These are phyloP conservation scores for Ischnura elegans DNA, from an alignment of 2,888 invertebrate species.

Conservation along the genomic window DNA sequence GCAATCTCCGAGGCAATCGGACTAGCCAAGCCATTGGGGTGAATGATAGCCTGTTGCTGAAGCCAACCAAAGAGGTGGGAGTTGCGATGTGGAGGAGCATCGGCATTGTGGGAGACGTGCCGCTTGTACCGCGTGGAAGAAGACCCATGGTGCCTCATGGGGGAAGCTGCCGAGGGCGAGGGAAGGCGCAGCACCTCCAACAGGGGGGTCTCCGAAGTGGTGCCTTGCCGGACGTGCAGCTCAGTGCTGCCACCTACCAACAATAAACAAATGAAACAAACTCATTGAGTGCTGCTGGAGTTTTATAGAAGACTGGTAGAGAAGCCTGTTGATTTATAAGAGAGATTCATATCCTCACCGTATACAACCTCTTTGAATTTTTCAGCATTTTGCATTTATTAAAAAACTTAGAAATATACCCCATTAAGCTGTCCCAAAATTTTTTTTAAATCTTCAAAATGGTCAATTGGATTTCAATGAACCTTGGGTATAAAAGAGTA, in stretches of 20 bases:
- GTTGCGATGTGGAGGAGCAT: not conserved
- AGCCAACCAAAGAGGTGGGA: constrained; percentile 39
- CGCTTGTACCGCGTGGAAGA: constrained; percentile 29
- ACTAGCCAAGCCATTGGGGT: not conserved
- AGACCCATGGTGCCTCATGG: constrained; percentile 33
- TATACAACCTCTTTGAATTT: too few relatives aligned
- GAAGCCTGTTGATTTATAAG: too few relatives aligned
- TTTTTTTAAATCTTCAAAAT: too few relatives aligned
- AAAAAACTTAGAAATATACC: too few relatives aligned
- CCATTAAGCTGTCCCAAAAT: too few relatives aligned
- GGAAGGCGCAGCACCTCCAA: constrained; percentile 82
- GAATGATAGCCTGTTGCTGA: not conserved
- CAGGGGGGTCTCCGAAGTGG: constrained; percentile 82
- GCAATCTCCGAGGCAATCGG: not conserved
- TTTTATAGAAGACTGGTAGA: too few relatives aligned
- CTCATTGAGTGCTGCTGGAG: too few relatives aligned
- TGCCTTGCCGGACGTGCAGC: constrained; percentile 84
- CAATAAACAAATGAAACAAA: not conserved
- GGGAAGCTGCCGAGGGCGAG: constrained; percentile 73
- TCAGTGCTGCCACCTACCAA: constrained; percentile 81
- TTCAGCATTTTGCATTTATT: too few relatives aligned
- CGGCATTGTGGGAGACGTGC: not conserved
- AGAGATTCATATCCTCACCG: too few relatives aligned
- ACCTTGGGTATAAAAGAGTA: too few relatives aligned
- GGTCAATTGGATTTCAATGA: too few relatives aligned